These are phyloP conservation scores for Beris chalybata DNA, from an alignment of 2,888 invertebrate species.

Conservation along the genomic window DNA sequence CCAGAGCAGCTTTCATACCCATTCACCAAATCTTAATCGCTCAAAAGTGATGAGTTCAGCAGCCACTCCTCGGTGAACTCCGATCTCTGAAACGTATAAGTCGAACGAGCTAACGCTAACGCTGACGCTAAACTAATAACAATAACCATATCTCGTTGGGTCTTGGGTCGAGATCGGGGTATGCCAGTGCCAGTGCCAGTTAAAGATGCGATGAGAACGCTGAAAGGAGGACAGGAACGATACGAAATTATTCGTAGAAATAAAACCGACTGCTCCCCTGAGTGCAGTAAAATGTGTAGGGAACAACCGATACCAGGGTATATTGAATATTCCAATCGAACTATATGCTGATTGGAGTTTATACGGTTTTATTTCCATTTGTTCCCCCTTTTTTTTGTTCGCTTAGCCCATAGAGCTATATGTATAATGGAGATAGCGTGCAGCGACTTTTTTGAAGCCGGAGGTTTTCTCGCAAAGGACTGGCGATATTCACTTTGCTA, in stretches of 20 bases:
- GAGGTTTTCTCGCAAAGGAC: too few species aligned
- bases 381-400: not conserved
- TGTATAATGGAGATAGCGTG: too few species aligned
- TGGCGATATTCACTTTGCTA: too few species aligned
- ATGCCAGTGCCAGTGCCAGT: constrained; percentile 15
- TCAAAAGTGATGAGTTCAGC: constrained; percentile 19
- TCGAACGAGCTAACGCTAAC: constrained; percentile 1
- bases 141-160: constrained; percentile 24
- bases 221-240: constrained; percentile 12
- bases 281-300: constrained; percentile 11
- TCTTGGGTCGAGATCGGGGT: constrained; percentile 12
- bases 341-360: not conserved
- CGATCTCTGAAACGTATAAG: not conserved
- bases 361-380: not conserved
- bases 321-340: not conserved
- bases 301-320: not conserved
- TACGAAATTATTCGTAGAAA: not conserved
- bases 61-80: not conserved
- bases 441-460: too few species aligned
- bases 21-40: constrained; percentile 6
- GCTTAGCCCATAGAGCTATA: too few species aligned
- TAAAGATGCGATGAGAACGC: constrained; percentile 17
- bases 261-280: constrained; percentile 19
- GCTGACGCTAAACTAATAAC: constrained; percentile 26
- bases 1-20: not conserved